These are phyloP conservation scores for Triops longicaudatus DNA, from an alignment of 1,140 invertebrate species.

Conservation along the genomic window DNA sequence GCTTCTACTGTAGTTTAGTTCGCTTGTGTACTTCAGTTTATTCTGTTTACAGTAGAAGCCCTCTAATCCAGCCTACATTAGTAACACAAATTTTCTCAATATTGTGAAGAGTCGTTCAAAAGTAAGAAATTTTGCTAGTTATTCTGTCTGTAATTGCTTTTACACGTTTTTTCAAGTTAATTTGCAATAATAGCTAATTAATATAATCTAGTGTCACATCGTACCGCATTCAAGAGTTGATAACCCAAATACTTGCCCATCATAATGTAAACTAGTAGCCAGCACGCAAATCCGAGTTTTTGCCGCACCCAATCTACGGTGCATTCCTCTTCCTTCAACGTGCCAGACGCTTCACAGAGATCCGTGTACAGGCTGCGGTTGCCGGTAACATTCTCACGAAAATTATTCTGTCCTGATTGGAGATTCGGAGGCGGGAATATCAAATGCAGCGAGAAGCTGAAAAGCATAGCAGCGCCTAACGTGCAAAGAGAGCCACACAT, in stretches of 20 bases:
- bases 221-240: too few species aligned
- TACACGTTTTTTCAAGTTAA: too few species aligned
- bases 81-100: too few species aligned
- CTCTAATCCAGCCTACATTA: too few species aligned
- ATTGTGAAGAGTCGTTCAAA: too few species aligned
- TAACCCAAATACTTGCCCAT: slow-evolving; percentile 11
- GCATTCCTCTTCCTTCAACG: not conserved
- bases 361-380: not conserved
- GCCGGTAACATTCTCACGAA: not conserved
- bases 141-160: too few species aligned
- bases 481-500: slow-evolving; percentile 27
- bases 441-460: slow-evolving; percentile 26
- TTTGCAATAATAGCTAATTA: too few species aligned
- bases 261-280: slow-evolving; percentile 23
- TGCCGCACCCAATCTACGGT: slow-evolving; percentile 18
- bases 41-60: too few species aligned
- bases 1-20: too few species aligned
- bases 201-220: too few species aligned
- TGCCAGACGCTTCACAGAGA: not conserved
- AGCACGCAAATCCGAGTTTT: slow-evolving; percentile 14
- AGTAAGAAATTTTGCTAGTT: too few species aligned
- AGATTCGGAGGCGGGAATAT: slow-evolving; percentile 27
- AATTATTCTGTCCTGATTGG: not conserved
- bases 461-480: slow-evolving; percentile 17
- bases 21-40: too few species aligned